A percentile compares a stretch with the other conserved stretches of the same genome.
phyloP scores from a whole-genome alignment of 2,113 vertebrate genomes.

The Rhynchopsitta pachyrhyncha region DNA sequence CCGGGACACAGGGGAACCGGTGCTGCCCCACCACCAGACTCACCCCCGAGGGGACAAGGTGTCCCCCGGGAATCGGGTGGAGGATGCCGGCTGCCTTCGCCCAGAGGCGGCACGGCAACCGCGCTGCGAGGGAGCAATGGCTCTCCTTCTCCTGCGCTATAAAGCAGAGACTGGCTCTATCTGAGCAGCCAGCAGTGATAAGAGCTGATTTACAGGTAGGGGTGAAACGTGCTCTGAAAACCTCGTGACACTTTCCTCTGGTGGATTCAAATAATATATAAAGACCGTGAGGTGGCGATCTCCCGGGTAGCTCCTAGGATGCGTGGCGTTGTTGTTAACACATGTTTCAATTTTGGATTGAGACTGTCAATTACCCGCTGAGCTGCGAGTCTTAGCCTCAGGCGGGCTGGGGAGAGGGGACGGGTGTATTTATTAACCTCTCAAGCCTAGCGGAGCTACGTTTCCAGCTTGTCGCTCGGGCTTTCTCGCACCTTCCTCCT shows the following conservation, averaged over 20 bases:
- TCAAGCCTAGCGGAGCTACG: neutral
- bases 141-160: neutral
- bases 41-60: rapidly evolving
- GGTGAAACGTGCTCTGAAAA: slow-evolving; percentile 45
- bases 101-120: neutral
- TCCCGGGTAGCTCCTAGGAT: slow-evolving; percentile 62
- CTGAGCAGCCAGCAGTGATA: slow-evolving; percentile 1
- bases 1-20: neutral
- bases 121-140: neutral
- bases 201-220: slow-evolving; percentile 38
- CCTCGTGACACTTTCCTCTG: slow-evolving; percentile 41
- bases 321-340: slow-evolving; percentile 69
- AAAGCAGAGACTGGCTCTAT: neutral
- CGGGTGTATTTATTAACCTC: slow-evolving; percentile 63
- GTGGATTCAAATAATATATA: slow-evolving; percentile 60
- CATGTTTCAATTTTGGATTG: slow-evolving; percentile 72
- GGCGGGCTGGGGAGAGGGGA: slow-evolving; percentile 53
- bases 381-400: slow-evolving; percentile 62
- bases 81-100: neutral
- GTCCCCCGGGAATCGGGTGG: neutral
- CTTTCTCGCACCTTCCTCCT: neutral
- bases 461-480: neutral
- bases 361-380: slow-evolving; percentile 75
- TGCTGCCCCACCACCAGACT: neutral
- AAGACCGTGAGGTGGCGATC: slow-evolving; percentile 67